Evolutionary conservation across 2,797 vertebrate species (phyloP), one percentile per base, ranked within the genome.

Genomic region (Delichon dasypus): DNA sequence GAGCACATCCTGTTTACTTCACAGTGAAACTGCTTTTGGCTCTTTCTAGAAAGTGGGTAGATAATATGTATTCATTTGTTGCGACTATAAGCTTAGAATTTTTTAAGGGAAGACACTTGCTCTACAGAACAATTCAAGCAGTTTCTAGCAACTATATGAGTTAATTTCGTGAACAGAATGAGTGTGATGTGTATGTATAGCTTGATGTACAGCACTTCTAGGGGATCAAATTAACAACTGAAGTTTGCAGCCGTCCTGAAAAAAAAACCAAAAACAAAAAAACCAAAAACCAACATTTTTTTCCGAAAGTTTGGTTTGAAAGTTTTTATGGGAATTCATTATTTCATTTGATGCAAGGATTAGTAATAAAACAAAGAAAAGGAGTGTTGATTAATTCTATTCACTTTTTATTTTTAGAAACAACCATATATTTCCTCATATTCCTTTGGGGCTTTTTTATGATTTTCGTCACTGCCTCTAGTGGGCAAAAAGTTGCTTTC

Each of bases 11-110:
- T 42, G 16, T 73, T 92, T 70, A 34, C 44, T 60, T 84, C 0
- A 0, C 34, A 40, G 11, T 32, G 19, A 51, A 86, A 47, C 44
- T 54, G 12, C 9, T 72, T 77, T 58, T 80, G 38, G 13, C 7
- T 8, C 13, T 32, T 70, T 92, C 74, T 53, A 40, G 64, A 22
- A n/a, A 4, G 3, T 1, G 1, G 4, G 13, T 42, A 40, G 38
- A 47, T 61, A 75, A 65, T 64, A 66, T 3, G 3, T 70, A 25
- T 83, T 82, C 1, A 19, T 80, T 85, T 71, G 18, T 77, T 82
- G 42, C 26, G 72, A 11, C 19, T 51, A 17, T 40, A 51, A 88
- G 80, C 13, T 40, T 64, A 2, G 0, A 0, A 0, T 0, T 21
- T 72, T 74, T 86, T 62, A 36, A 57, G 20, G 10, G 50, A 61